A percentile compares a stretch with the other conserved stretches of the same genome.
Conservation (phyloP, 2,888 invertebrate genomes). For the Heliothis peltigera region DNA sequence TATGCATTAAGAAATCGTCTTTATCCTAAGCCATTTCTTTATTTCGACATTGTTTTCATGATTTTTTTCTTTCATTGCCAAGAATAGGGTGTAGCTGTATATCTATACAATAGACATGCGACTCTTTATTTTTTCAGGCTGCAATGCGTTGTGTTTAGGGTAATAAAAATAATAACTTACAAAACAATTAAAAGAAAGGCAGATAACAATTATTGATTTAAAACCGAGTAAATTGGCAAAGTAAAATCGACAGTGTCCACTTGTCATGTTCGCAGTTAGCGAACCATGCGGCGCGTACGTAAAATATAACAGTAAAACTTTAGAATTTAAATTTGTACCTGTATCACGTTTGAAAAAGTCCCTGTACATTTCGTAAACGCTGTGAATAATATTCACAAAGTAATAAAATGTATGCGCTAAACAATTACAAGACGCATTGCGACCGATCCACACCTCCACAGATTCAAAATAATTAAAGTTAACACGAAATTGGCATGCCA, state of each 20-base stretch:
- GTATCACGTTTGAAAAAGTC: conserved; percentile 21
- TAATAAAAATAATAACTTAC: background rate
- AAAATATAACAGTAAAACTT: conserved; percentile 4
- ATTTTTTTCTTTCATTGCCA: background rate
- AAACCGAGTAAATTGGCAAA: conserved; percentile 18
- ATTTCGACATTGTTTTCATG: background rate
- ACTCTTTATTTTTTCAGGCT: background rate
- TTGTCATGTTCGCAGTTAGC: conserved; percentile 9
- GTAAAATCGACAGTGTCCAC: conserved; percentile 15
- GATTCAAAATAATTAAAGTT: conserved; percentile 24
- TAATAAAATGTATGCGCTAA: conserved; percentile 18
- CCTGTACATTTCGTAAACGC: conserved; percentile 43
- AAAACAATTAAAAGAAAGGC: background rate
- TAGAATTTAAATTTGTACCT: conserved; percentile 33
- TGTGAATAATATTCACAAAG: conserved; percentile 34
- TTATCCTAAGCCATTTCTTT: background rate
- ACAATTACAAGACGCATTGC: conserved; percentile 61
- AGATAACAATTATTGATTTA: conserved; percentile 27
- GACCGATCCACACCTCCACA: conserved; percentile 32
- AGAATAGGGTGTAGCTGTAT: background rate
- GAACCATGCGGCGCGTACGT: background rate
- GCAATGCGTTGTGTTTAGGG: conserved; percentile 8
- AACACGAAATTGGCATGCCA: conserved; percentile 4
- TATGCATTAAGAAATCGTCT: background rate
- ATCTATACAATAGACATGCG: background rate